Evolutionary conservation across 2,797 vertebrate species (phyloP).

Genomic region (Falco rusticolus): DNA sequence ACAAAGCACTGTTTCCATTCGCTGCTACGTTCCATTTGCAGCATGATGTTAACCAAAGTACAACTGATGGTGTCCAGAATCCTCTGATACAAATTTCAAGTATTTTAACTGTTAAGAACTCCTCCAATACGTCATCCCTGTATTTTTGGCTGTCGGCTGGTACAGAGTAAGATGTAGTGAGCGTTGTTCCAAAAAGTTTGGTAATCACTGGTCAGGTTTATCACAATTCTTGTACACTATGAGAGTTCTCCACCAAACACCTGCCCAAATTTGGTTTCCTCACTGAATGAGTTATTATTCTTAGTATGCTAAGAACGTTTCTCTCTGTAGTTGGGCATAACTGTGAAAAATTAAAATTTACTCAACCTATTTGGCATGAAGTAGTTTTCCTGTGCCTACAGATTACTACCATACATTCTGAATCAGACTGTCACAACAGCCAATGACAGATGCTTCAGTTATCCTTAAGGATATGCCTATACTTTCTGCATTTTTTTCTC

Average conservation of each 20-base stretch:
- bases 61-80: background rate
- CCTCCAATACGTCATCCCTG: background rate
- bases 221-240: background rate
- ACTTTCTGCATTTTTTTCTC: background rate
- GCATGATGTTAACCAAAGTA: background rate
- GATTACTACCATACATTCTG: background rate
- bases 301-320: background rate
- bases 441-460: background rate
- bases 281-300: background rate
- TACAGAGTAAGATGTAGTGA: background rate
- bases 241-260: background rate
- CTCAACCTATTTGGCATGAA: background rate
- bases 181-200: background rate
- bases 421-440: background rate
- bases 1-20: background rate
- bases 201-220: background rate
- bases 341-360: background rate
- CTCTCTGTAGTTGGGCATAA: background rate
- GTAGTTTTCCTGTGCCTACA: background rate
- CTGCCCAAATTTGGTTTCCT: background rate
- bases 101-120: background rate
- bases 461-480: background rate
- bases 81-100: background rate
- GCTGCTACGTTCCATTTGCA: background rate
- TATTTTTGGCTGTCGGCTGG: background rate